Evolutionary conservation across 2,888 invertebrate species (phyloP), one percentile per base, ranked within the genome.

Genomic region (Lasioglossum lativentre): DNA sequence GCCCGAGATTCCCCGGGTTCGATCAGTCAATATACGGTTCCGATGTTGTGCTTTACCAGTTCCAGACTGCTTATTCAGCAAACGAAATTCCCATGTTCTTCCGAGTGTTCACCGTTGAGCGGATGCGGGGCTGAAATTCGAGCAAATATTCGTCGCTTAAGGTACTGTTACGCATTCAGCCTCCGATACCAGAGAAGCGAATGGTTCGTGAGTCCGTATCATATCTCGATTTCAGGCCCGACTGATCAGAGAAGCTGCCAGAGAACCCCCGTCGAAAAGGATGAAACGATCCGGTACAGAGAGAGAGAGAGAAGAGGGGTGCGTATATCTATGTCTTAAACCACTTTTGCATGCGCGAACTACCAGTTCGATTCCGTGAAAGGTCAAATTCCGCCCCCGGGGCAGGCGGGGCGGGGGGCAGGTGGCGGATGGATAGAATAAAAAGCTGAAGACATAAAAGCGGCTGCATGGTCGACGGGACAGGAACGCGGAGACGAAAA

Each of bases 201-300:
- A 86, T 77, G 86, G 83, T 59, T 76, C 78, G 52, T 74, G 79
- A 68, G 79, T 34, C 38, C 66, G 83, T 87, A 77, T 88, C 80
- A 27, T 72, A 56, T 74, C 82, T 47, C 85, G 77, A 88, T 88
- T 88, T 90, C 86, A 85, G 72, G 83, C 87, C 66, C 75, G 85
- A 83, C 47, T 59, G 87, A 90, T 90, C 90, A 87, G 84, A 87
- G 84, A 90, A 81, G 79, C 75, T 80, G 86, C 85, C 88, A 73
- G 2, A 72, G 79, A 59, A 71, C 59, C 16, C 27, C 52, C 10
- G 16, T 16, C 23, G 38, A 68, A 52, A 42, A 40, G 30, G 40
- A 16, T 23, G 34, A 27, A 34, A 19, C 45, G 47, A 52, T 8
- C 19, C 38, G 38, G 74, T 38, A 23, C 10, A 10, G 23, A 23